Percentiles rank a stretch among this genome's conserved stretches.
Conservation (phyloP, 1,140 invertebrate species). For the Drosophila oshimai region DNA sequence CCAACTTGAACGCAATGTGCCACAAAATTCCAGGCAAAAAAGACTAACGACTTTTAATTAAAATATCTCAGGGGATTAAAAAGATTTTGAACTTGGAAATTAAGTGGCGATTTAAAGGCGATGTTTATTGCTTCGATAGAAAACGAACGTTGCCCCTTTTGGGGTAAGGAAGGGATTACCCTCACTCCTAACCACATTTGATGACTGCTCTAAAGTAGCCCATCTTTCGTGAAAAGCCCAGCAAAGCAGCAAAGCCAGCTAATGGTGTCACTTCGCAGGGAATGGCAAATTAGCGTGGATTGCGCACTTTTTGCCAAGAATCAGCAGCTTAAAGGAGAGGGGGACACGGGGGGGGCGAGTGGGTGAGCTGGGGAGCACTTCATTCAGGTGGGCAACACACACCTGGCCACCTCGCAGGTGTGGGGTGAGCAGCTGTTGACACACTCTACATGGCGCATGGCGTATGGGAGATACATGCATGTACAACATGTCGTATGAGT, state of each 20-base stretch:
- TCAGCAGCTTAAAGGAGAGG: not conserved
- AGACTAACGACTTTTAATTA: slow-evolving; percentile 54
- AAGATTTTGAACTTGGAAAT: slow-evolving; percentile 27
- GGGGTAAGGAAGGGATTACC: not conserved
- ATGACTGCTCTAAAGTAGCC: slow-evolving; percentile 6
- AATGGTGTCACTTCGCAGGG: slow-evolving; percentile 52
- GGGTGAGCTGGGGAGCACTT: not conserved
- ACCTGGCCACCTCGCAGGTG: slow-evolving; percentile 32
- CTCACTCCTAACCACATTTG: not conserved
- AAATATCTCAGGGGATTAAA: slow-evolving; percentile 22
- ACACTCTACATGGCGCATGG: slow-evolving; percentile 48
- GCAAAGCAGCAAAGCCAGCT: slow-evolving; percentile 13
- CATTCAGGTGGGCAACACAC: slow-evolving; percentile 25
- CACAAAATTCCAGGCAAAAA: slow-evolving; percentile 14
- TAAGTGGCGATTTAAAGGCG: slow-evolving; percentile 2
- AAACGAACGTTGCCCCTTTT: not conserved
- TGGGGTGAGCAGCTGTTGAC: slow-evolving; percentile 71
- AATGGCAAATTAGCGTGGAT: slow-evolving; percentile 67
- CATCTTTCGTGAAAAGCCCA: slow-evolving; percentile 6
- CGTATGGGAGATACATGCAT: slow-evolving; percentile 4
- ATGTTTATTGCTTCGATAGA: slow-evolving; percentile 1
- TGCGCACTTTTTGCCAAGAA: slow-evolving; percentile 53
- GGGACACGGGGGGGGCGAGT: not conserved
- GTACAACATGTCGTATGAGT: slow-evolving; percentile 78
- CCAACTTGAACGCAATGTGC: slow-evolving; percentile 15